These are phyloP conservation scores for Danio choprae DNA, from an alignment of 2,797 vertebrate genomes.

Conservation along the genomic window DNA sequence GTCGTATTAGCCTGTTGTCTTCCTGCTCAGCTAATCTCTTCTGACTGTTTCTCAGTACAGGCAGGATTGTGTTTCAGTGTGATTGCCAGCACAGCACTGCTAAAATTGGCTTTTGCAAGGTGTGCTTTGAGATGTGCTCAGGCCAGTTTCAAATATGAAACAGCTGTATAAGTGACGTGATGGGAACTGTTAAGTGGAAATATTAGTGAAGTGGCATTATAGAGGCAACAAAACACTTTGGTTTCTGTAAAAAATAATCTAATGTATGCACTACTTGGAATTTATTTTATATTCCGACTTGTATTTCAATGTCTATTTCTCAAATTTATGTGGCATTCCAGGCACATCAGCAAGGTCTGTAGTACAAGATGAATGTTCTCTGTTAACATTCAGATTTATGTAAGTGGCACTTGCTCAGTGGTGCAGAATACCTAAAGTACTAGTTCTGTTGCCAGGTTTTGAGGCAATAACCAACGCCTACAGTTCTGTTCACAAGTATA, in stretches of 20 bases:
- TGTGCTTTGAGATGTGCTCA: conserved; percentile 31
- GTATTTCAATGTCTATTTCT: not conserved
- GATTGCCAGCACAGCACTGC: conserved; percentile 43
- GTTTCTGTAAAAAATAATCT: not conserved
- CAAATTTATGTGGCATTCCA: not conserved
- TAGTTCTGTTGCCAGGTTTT: not conserved
- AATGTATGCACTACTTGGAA: not conserved
- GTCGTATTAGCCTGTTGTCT: conserved; percentile 58
- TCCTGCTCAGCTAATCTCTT: conserved; percentile 58
- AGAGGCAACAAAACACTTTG: not conserved
- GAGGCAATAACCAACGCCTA: not conserved
- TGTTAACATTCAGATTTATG: not conserved
- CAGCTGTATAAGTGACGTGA: conserved; percentile 20
- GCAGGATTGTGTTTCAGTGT: conserved; percentile 54
- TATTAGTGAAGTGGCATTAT: not conserved
- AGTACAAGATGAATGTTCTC: not conserved
- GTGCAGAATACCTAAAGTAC: not conserved
- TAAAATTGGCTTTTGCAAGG: conserved; percentile 41
- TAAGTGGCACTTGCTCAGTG: not conserved
- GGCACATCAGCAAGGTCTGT: not conserved
- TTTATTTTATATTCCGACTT: not conserved
- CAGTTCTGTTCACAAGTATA: too few species aligned
- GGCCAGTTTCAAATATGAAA: conserved; percentile 1
- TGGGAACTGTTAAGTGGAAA: conserved; percentile 1
- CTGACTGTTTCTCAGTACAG: conserved; percentile 47